Evolutionary conservation across 2,113 vertebrate species (phyloP), one percentile per base, ranked within the genome.

Genomic region (Odocoileus virginianus): DNA sequence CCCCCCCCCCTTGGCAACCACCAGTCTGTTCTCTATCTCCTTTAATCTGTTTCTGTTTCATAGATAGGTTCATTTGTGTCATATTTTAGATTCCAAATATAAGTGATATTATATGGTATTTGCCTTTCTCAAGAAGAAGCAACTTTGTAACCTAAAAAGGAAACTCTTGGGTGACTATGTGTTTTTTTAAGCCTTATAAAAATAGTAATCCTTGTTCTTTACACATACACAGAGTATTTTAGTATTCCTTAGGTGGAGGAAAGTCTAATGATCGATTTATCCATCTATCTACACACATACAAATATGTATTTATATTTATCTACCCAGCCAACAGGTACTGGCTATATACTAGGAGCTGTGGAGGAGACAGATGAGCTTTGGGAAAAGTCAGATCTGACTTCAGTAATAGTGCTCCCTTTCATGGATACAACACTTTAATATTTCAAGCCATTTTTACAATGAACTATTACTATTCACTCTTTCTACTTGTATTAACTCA

Each of bases 381-480:
- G 33, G 30, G 71, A 5, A 52, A 45, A 47, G 30, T 43, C 40
- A 47, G 11, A 64, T 33, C 89, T 23, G n/a, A 78, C 4, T 33
- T 43, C 21, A 30, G 23, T 15, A 27, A 74, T 1, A n/a, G 10
- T 2, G 4, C 28, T 36, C 28, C 14, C 54, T 64, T 52, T 15
- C 36, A 11, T 0, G 25, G 36, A 28, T 0, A 10, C 13, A 36
- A 14, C 5, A 2, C 36, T 33, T 55, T 4, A 82, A 23, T 23
- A 15, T 55, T 36, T 28, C 17, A 33, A 30, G 5, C 10, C 36
- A 16, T 9, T 25, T 91, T 55, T 12, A 15, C 28, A 50, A 2
- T 33, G 16, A 60, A 19, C 17, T 12, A 2, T 28, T 27, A 14
- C 54, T 21, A 15, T 45, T 93, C 40, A 36, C 16, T 11, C 9